Evolutionary conservation across 2,113 vertebrate species (phyloP).

Genomic region (Pseudorasbora parva): DNA sequence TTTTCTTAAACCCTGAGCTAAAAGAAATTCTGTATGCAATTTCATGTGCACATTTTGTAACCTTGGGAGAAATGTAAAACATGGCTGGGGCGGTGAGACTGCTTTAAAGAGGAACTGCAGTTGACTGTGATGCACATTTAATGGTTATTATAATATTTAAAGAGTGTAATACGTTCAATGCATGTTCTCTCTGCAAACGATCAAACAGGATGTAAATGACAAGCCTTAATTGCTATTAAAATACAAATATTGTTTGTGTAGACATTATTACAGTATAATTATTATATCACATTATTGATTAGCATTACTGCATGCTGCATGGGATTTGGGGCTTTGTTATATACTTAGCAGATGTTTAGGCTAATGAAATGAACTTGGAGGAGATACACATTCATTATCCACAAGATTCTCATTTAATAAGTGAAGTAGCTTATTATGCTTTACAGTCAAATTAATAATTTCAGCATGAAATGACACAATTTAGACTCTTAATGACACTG

Average conservation of each 20-base stretch:
- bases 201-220: neutral
- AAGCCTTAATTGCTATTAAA: neutral
- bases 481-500: neutral
- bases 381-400: neutral
- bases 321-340: no score
- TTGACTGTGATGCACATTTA: neutral
- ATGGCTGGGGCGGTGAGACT: neutral
- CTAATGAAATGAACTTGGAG: neutral
- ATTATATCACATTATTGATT: no score
- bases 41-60: neutral
- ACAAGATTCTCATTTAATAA: slow-evolving; percentile 3
- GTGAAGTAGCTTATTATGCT: neutral
- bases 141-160: neutral
- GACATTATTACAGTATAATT: neutral
- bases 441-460: neutral
- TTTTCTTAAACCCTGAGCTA: neutral
- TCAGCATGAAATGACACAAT: neutral
- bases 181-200: neutral
- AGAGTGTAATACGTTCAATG: neutral
- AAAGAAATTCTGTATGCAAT: slow-evolving; percentile 49
- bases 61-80: slow-evolving; percentile 38
- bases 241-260: neutral
- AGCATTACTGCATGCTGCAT: neutral
- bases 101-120: neutral
- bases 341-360: neutral